Evolutionary conservation across 2,888 invertebrate species (phyloP).

Genomic region (Sussaba pulchella): DNA sequence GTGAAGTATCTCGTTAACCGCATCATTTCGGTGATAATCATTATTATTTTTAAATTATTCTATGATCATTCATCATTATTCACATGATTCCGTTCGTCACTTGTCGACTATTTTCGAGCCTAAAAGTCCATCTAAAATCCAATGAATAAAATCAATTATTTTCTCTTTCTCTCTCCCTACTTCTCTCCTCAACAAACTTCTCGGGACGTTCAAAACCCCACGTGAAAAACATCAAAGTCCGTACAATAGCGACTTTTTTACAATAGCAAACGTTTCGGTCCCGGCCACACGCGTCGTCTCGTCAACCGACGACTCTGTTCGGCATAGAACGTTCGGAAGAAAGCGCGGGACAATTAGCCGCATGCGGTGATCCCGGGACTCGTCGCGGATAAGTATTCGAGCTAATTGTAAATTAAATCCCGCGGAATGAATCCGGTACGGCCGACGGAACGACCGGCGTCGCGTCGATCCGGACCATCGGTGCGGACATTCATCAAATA

Average conservation of each 20-base stretch:
- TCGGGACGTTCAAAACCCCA: not conserved
- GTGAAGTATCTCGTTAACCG: too few relatives aligned
- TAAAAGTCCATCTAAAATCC: too few relatives aligned
- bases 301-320: constrained; percentile 27
- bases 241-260: constrained; percentile 27
- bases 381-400: constrained; percentile 72
- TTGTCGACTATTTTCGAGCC: too few relatives aligned
- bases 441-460: not conserved
- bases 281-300: constrained; percentile 42
- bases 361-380: constrained; percentile 69
- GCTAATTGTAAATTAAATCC: constrained; percentile 78
- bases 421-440: constrained; percentile 55
- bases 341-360: constrained; percentile 75
- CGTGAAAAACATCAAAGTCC: constrained; percentile 16
- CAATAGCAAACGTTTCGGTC: not conserved
- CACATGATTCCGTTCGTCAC: too few relatives aligned
- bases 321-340: constrained; percentile 28
- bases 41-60: too few relatives aligned
- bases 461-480: constrained; percentile 22
- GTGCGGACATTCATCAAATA: constrained; percentile 77
- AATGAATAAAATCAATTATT: too few relatives aligned
- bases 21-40: constrained; percentile 1
- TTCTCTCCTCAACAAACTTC: constrained; percentile 11
- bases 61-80: too few relatives aligned
- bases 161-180: not conserved